Evolutionary conservation across 92 coral and sea anemone genomes (phyloP).

Genomic region (Plumapathes pennacea): DNA sequence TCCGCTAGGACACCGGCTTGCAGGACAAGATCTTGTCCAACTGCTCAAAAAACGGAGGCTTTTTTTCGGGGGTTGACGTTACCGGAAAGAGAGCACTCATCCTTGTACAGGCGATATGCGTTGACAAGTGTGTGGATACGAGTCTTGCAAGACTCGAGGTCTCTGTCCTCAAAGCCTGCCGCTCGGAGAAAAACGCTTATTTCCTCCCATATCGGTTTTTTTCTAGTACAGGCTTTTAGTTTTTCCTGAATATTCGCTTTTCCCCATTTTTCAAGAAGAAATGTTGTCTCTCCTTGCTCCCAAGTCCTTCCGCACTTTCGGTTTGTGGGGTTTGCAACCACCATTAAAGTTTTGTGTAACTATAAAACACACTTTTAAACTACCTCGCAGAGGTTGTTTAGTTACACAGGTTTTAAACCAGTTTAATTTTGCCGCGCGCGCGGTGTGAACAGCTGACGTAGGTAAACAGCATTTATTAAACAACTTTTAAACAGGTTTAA

Average conservation of each 20-base stretch:
- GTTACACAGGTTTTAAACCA: too few relatives aligned
- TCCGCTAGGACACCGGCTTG: too few relatives aligned
- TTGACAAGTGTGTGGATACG: slow-evolving; percentile 36
- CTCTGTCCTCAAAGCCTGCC: slow-evolving; percentile 47
- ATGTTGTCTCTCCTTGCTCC: slow-evolving; percentile 15
- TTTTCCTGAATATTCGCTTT: slow-evolving; percentile 32
- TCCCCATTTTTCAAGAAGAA: slow-evolving; percentile 41
- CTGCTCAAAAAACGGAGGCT: slow-evolving; percentile 35
- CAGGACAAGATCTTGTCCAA: slow-evolving; percentile 24
- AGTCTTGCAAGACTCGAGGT: slow-evolving; percentile 27
- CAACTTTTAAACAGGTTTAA: too few relatives aligned
- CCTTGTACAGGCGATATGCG: slow-evolving; percentile 37
- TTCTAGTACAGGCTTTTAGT: slow-evolving; percentile 30
- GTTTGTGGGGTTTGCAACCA: too few relatives aligned
- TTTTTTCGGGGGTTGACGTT: slow-evolving; percentile 28
- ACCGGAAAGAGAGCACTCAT: slow-evolving; percentile 27
- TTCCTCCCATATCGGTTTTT: slow-evolving; percentile 46
- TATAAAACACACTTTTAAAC: too few relatives aligned
- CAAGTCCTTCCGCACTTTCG: slow-evolving; percentile 18
- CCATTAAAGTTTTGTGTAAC: too few relatives aligned
- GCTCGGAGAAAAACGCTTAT: slow-evolving; percentile 32
- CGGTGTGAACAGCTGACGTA: too few relatives aligned
- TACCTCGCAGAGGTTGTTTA: too few relatives aligned
- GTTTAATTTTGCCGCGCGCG: too few relatives aligned
- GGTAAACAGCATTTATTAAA: too few relatives aligned